Conservation (phyloP, 2,113 vertebrate species). For the Silurus meridionalis region DNA sequence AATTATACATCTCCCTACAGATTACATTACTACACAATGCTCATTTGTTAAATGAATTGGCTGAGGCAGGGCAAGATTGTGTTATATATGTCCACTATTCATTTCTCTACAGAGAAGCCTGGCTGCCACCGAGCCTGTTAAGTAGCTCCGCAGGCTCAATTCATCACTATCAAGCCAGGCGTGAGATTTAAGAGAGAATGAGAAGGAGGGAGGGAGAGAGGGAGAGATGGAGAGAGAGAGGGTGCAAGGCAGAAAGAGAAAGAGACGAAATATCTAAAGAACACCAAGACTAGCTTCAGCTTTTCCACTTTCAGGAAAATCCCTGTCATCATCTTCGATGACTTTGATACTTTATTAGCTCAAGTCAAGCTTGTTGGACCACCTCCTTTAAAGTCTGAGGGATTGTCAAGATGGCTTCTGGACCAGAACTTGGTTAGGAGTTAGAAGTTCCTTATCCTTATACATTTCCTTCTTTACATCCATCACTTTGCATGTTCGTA, state of each 20-base stretch:
- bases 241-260: background rate
- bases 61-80: slow-evolving; percentile 26
- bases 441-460: background rate
- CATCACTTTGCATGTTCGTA: background rate
- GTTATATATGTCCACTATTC: slow-evolving; percentile 43
- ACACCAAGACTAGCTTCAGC: background rate
- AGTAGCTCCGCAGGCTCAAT: slow-evolving; percentile 35
- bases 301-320: slow-evolving; percentile 4
- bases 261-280: background rate
- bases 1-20: slow-evolving; percentile 38
- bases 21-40: slow-evolving; percentile 46
- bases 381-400: background rate
- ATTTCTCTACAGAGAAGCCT: slow-evolving; percentile 42
- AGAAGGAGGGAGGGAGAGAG: background rate
- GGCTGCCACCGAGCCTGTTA: slow-evolving; percentile 41
- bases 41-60: slow-evolving; percentile 46
- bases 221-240: too few species aligned
- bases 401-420: background rate
- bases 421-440: background rate
- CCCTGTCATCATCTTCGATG: background rate
- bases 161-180: slow-evolving; percentile 38
- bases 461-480: background rate
- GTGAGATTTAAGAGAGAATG: slow-evolving; percentile 8
- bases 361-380: background rate
- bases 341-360: background rate